These are phyloP conservation scores for Pachyramphus minor DNA, from an alignment of 2,113 vertebrate genomes.

Conservation along the genomic window DNA sequence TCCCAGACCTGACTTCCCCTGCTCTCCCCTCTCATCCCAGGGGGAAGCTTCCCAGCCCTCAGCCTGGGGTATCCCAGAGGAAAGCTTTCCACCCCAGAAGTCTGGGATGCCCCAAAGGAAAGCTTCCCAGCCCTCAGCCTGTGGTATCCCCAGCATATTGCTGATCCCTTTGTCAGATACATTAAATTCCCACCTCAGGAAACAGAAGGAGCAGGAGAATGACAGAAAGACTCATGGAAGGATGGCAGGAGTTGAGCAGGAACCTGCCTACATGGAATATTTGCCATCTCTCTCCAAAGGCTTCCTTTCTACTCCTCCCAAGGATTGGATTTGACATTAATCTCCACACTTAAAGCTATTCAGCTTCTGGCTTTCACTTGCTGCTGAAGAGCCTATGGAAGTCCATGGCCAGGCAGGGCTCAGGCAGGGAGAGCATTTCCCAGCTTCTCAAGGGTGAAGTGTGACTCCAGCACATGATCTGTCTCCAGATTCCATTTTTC, in stretches of 20 bases:
- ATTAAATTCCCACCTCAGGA: not conserved
- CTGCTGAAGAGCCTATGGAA: not conserved
- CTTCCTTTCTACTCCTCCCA: not conserved
- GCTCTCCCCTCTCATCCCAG: accelerated
- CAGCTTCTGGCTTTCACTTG: not conserved
- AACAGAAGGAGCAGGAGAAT: not conserved
- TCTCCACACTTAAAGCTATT: not conserved
- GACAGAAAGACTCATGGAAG: not conserved
- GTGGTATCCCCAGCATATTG: accelerated
- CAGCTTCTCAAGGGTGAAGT: accelerated
- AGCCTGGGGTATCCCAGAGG: no score
- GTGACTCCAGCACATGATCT: accelerated
- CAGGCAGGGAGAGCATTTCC: not conserved
- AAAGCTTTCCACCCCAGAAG: not conserved
- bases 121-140: not conserved
- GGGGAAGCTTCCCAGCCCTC: not conserved
- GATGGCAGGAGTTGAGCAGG: not conserved
- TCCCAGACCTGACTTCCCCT: not conserved
- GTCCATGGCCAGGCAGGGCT: not conserved
- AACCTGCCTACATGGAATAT: not conserved
- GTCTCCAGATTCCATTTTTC: accelerated
- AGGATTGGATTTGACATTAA: not conserved
- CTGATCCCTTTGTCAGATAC: not conserved
- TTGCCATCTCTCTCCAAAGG: not conserved
- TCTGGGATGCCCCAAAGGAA: not conserved